Evolutionary conservation across 2,888 invertebrate genomes (phyloP).

Genomic region (Rhagophthalmus giganteus): DNA sequence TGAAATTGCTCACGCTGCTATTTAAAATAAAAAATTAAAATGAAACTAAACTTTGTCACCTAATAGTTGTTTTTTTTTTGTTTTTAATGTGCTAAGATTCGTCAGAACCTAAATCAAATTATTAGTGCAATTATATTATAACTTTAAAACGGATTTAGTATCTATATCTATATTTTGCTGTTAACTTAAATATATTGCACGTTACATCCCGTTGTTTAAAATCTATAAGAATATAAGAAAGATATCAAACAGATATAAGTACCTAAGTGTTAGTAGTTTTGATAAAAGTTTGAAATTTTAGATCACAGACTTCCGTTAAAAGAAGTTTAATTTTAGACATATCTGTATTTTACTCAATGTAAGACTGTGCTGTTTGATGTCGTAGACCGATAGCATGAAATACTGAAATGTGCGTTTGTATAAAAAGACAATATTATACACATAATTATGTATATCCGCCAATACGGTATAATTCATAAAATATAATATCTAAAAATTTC

Average conservation of each 20-base stretch:
- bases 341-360: conserved; percentile 37
- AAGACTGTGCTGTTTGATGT: conserved; percentile 36
- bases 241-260: conserved; percentile 9
- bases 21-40: conserved; percentile 2
- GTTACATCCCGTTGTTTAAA: too few relatives aligned
- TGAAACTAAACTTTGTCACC: too few relatives aligned
- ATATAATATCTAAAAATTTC: too few relatives aligned
- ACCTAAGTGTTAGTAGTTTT: conserved; percentile 20
- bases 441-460: too few relatives aligned
- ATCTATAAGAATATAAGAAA: too few relatives aligned
- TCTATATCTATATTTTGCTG: conserved; percentile 13
- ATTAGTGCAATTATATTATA: too few relatives aligned
- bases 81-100: too few relatives aligned
- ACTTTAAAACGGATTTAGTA: too few relatives aligned
- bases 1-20: conserved; percentile 6
- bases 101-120: too few relatives aligned
- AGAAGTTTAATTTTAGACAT: conserved; percentile 32
- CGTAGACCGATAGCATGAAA: conserved; percentile 9
- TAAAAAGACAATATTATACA: conserved; percentile 18
- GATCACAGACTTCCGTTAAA: conserved; percentile 6
- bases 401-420: conserved; percentile 10
- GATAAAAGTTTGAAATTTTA: conserved; percentile 14
- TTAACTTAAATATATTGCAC: conserved; percentile 1
- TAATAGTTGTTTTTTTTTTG: too few relatives aligned
- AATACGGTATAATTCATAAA: too few relatives aligned